Evolutionary conservation across 2,113 vertebrate species (phyloP).

Genomic region (Struthidea cinerea): DNA sequence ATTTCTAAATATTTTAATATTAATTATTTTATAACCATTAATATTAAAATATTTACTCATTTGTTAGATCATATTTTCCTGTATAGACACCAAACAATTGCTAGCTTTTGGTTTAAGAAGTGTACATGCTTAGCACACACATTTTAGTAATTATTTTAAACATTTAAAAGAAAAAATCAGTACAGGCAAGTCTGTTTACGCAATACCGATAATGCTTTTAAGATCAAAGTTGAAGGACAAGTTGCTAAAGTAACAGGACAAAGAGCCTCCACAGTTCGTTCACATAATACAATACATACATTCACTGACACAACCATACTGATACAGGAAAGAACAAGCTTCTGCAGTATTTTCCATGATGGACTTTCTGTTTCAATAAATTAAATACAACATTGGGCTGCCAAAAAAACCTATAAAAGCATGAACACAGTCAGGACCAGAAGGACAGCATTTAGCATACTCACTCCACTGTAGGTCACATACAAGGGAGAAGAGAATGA

Average conservation of each 20-base stretch:
- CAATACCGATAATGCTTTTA: background rate
- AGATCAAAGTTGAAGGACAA: background rate
- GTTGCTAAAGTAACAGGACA: background rate
- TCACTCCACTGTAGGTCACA: background rate
- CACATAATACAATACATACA: background rate
- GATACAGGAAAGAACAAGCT: background rate
- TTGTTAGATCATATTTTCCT: background rate
- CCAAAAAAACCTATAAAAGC: background rate
- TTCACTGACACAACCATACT: background rate
- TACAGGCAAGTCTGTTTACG: background rate
- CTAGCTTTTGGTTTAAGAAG: background rate
- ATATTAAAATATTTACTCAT: background rate
- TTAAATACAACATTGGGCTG: background rate
- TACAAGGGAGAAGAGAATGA: background rate
- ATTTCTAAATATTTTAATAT: background rate
- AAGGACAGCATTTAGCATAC: background rate
- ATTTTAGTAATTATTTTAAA: background rate
- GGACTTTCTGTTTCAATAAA: background rate
- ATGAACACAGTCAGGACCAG: background rate
- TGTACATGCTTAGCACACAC: background rate
- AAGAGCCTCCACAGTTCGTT: background rate
- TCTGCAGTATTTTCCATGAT: background rate
- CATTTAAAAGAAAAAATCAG: background rate
- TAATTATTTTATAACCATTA: background rate
- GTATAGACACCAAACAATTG: background rate